Conservation (phyloP, 1,140 invertebrate genomes). For the Neotoxoptera formosana region DNA sequence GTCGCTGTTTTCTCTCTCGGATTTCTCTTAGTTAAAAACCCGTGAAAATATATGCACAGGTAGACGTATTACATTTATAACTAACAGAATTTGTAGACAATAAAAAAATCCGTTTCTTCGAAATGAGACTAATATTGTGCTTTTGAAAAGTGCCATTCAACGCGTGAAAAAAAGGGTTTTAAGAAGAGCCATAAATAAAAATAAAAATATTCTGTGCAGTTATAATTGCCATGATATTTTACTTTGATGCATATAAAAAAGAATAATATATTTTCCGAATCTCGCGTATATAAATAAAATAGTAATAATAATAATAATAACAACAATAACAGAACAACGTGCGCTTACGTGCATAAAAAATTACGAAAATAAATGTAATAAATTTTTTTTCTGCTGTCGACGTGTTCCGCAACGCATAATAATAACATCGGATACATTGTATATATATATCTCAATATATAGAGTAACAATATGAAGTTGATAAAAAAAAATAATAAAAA, state of each 20-base stretch:
- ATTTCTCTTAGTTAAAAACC: neutral
- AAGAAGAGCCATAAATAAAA: neutral
- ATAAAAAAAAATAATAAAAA: neutral
- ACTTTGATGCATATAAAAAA: neutral
- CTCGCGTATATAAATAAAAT: neutral
- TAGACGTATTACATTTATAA: neutral
- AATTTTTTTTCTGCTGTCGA: neutral
- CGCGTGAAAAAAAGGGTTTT: neutral
- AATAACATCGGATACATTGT: neutral
- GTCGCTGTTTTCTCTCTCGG: neutral
- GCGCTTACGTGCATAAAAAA: neutral
- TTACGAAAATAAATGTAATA: neutral
- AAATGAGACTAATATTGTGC: neutral
- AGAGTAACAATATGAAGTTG: neutral
- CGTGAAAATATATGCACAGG: neutral
- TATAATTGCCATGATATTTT: neutral
- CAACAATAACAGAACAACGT: neutral
- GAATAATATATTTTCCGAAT: neutral
- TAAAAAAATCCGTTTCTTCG: neutral
- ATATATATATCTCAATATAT: neutral
- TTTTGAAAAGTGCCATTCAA: neutral
- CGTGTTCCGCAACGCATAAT: neutral
- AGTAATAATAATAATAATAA: neutral
- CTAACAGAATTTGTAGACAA: neutral
- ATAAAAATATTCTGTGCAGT: neutral